phyloP scores from a whole-genome alignment of 30 jellyfish, hydroid and myxozoan species.

The Haliclystus octoradiatus region DNA sequence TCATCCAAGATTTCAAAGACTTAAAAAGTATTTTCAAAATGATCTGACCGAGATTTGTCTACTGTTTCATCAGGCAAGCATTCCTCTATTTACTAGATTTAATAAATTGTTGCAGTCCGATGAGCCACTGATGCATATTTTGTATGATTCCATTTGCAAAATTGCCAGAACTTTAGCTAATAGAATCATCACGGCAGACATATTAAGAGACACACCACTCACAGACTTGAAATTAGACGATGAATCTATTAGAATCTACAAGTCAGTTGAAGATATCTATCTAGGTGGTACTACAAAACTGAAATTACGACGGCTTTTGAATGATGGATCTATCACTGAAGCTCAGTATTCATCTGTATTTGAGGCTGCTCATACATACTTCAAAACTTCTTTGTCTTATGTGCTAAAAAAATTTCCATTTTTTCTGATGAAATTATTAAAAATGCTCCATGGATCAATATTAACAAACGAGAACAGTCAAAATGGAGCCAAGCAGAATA shows the following conservation, averaged over 20 bases:
- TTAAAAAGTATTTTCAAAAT: slow-evolving; percentile 12
- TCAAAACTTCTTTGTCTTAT: slow-evolving; percentile 8
- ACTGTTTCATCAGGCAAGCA: slow-evolving; percentile 10
- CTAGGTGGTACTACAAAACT: slow-evolving; percentile 26
- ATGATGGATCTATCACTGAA: slow-evolving; percentile 39
- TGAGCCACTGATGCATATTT: slow-evolving; percentile 31
- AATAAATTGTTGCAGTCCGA: slow-evolving; percentile 28
- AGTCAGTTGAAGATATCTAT: slow-evolving; percentile 5
- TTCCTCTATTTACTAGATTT: slow-evolving; percentile 38
- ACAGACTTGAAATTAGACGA: neutral
- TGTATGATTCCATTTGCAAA: slow-evolving; percentile 28
- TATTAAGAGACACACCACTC: neutral
- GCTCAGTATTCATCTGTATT: slow-evolving; percentile 6
- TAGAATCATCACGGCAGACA: no score
- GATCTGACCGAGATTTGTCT: slow-evolving; percentile 13
- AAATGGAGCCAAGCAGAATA: slow-evolving; percentile 34
- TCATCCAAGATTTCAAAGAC: slow-evolving; percentile 25
- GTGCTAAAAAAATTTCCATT: slow-evolving; percentile 17
- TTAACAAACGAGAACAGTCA: slow-evolving; percentile 11
- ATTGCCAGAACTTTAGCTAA: no score
- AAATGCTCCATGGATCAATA: slow-evolving; percentile 37
- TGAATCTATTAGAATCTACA: neutral
- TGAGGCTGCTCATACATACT: slow-evolving; percentile 25
- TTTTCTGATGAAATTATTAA: slow-evolving; percentile 4
- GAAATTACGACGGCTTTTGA: neutral